Conservation (phyloP, 2,797 vertebrate genomes). For the Aplochiton taeniatus region DNA sequence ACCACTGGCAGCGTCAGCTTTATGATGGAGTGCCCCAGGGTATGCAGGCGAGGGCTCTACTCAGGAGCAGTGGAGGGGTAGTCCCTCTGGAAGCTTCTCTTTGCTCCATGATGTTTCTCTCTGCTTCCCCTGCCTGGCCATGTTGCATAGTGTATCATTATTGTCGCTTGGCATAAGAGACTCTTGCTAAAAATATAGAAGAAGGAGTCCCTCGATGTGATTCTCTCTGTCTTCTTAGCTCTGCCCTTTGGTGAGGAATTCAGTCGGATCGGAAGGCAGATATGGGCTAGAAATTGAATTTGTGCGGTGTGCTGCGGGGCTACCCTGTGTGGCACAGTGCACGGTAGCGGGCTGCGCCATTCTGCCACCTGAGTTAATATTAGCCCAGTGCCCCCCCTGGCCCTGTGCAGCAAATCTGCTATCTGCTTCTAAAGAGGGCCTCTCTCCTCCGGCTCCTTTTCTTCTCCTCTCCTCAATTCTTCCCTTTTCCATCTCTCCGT, state of each 20-base stretch:
- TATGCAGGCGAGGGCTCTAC: no score
- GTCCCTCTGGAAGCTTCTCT: no score
- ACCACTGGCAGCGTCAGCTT: no score
- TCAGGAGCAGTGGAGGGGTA: no score
- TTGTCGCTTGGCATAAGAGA: no score
- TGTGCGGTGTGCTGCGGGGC: constrained; percentile 22
- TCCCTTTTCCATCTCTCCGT: background rate
- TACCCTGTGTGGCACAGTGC: constrained; percentile 16
- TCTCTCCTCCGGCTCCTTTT: constrained; percentile 33
- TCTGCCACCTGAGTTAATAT: constrained; percentile 55
- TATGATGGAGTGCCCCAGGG: no score
- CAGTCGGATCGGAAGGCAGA: constrained; percentile 36
- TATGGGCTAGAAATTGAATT: constrained; percentile 48
- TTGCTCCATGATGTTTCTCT: no score
- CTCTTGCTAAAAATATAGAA: no score
- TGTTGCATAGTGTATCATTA: no score
- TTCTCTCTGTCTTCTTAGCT: constrained; percentile 1
- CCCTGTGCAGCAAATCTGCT: constrained; percentile 36
- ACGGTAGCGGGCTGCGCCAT: constrained; percentile 31
- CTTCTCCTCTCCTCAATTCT: constrained; percentile 1
- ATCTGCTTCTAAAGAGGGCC: constrained; percentile 32
- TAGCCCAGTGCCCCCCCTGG: constrained; percentile 40
- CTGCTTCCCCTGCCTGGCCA: no score
- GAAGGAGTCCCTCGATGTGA: background rate
- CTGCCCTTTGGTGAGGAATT: background rate